These are phyloP conservation scores for Sterna hirundo DNA, from an alignment of 2,113 vertebrate species.

Conservation along the genomic window DNA sequence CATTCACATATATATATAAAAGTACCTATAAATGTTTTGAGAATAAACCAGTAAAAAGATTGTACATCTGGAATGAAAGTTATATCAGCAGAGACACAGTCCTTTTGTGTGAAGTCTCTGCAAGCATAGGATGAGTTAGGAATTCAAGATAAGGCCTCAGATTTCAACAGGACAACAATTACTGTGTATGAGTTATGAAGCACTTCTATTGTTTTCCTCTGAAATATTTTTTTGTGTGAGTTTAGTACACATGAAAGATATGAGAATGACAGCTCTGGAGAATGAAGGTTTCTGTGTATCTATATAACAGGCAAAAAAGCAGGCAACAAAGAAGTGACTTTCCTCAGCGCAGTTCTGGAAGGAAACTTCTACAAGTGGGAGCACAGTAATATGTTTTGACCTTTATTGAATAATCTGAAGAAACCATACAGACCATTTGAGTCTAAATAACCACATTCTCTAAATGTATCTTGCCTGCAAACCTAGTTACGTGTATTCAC, in stretches of 20 bases:
- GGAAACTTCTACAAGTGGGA: not conserved
- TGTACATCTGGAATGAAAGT: not conserved
- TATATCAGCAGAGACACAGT: not conserved
- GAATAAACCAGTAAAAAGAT: not conserved
- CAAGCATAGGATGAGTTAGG: not conserved
- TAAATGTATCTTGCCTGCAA: not conserved
- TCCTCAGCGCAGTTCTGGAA: not conserved
- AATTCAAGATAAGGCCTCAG: not conserved
- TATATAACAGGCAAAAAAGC: not conserved
- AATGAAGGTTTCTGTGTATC: slow-evolving; percentile 12
- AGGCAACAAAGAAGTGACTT: not conserved
- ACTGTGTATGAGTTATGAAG: not conserved
- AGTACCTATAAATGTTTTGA: not conserved
- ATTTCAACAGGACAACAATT: slow-evolving; percentile 32
- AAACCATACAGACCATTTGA: not conserved
- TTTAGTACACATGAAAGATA: slow-evolving; percentile 17
- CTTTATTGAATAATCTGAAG: not conserved
- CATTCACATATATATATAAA: not conserved
- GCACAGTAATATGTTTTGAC: not conserved
- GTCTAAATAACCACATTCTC: not conserved
- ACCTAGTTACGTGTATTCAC: not conserved
- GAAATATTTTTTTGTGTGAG: not conserved
- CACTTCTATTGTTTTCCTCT: not conserved
- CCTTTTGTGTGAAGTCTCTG: not conserved
- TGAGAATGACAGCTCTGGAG: not conserved